Base-by-base conservation (phyloP, 2,888 invertebrate species). In the Monochamus alternatus region DNA sequence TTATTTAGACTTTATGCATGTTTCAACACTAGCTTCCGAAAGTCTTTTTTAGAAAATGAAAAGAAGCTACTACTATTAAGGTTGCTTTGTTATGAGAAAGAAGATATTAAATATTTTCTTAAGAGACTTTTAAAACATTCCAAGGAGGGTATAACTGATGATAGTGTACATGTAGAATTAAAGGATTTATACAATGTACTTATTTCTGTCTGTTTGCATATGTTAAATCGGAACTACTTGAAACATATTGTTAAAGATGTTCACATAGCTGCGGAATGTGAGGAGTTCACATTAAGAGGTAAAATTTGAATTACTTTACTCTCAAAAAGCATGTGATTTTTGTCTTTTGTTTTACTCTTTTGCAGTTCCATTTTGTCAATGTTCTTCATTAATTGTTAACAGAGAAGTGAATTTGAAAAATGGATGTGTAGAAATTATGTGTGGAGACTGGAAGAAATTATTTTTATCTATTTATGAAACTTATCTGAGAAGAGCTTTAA, bases 401-500 rank as follows among this genome's bases (percentile, higher is more conserved):
- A 89, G 92, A 80, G 87, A 90, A 83, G 90, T 93, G 12, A 88
- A 90, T 77, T 78, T 94, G 47, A 84, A 80, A 43, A 86, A 88
- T 81, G 94, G 94, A 0, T 83, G 88, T 65, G 92, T 91, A 5
- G 81, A 81, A 7, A 86, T 93, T 77, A 90, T 91, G 5, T 92
- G 93, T 86, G 89, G 90, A 3, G 89, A 89, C 84, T 93, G 92
- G 93, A 91, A 90, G 83, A 83, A 88, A 77, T 87, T 90, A 74
- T 83, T 93, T 9, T 80, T 85, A 69, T 87, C 88, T n/a, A 83
- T 93, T 44, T 93, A 90, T 81, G 84, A 83, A 63, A 88, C 86
- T 58, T 90, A 91, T 83, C 84, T 92, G 63, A 86, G 83, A 65
- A 76, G 84, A 22, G 87, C 87, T 85, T 78, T 91, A 22, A 83